Evolutionary conservation across 1,140 invertebrate species (phyloP).

Genomic region (Pseudomyrmex gracilis): DNA sequence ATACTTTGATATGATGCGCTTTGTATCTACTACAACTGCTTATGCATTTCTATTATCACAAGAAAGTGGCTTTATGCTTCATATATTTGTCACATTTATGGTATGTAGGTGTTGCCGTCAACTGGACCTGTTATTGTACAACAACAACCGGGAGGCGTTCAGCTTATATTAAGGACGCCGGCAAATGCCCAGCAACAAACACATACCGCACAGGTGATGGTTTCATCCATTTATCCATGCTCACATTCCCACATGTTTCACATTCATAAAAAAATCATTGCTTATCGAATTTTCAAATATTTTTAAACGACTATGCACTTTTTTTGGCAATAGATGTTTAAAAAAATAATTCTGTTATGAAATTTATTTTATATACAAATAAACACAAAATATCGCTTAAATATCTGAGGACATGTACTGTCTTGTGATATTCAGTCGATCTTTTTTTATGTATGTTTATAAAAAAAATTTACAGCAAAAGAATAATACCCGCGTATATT

Average conservation of each 20-base stretch:
- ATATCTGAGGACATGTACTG: background rate
- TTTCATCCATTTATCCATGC: slow-evolving; percentile 79
- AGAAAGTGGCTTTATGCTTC: slow-evolving; percentile 66
- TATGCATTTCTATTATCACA: slow-evolving; percentile 57
- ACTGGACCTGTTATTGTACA: slow-evolving; percentile 84
- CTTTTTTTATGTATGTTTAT: no score
- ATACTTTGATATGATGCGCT: slow-evolving; percentile 64
- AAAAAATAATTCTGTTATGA: background rate
- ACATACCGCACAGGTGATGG: slow-evolving; percentile 85
- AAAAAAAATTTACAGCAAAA: no score
- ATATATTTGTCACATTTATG: slow-evolving; percentile 72
- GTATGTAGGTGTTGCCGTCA: slow-evolving; percentile 83
- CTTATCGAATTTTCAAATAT: slow-evolving; percentile 63
- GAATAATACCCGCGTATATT: no score
- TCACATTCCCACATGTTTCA: slow-evolving; percentile 35
- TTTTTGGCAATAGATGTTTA: background rate
- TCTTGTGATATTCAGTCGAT: background rate
- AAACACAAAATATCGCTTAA: background rate
- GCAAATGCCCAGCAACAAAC: slow-evolving; percentile 84
- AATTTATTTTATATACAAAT: background rate
- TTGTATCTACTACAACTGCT: slow-evolving; percentile 64
- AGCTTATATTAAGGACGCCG: slow-evolving; percentile 84
- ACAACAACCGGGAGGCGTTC: slow-evolving; percentile 84
- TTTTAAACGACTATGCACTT: slow-evolving; percentile 23
- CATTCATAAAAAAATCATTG: slow-evolving; percentile 61